Evolutionary conservation across 2,113 vertebrate genomes (phyloP).

Genomic region (Pygoscelis adeliae): DNA sequence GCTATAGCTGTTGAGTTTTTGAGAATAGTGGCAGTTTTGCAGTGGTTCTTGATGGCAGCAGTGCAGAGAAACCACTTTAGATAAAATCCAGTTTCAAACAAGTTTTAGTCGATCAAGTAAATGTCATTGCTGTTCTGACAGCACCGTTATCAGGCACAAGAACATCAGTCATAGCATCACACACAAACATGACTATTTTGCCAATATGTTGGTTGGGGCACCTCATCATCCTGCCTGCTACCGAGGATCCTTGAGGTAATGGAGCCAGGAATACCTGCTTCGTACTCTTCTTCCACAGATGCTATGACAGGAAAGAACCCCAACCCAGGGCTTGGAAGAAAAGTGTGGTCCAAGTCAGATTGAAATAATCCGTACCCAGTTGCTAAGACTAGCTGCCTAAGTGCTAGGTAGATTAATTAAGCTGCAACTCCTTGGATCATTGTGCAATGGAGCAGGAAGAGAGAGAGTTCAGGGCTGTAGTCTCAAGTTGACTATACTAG

Average conservation of each 20-base stretch:
- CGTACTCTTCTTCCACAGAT: neutral
- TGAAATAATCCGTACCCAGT: neutral
- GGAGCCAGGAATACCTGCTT: neutral
- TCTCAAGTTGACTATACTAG: neutral
- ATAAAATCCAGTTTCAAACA: neutral
- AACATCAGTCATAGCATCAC: neutral
- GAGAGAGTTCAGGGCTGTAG: neutral
- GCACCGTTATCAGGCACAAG: neutral
- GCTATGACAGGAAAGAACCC: neutral
- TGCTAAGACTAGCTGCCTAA: neutral
- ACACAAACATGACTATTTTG: neutral
- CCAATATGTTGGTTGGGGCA: rapidly evolving
- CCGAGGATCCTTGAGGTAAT: neutral
- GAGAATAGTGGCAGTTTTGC: neutral
- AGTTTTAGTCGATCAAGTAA: neutral
- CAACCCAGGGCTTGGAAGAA: neutral
- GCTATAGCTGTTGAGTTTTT: neutral
- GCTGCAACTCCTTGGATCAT: neutral
- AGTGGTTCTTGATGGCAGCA: neutral
- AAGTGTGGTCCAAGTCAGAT: neutral
- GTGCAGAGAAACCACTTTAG: neutral
- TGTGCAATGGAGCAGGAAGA: neutral
- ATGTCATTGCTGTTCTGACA: neutral
- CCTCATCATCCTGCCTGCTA: neutral
- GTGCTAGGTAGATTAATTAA: neutral